phyloP scores from a whole-genome alignment of 2,888 invertebrate genomes.

The Andricus quercusramuli region DNA sequence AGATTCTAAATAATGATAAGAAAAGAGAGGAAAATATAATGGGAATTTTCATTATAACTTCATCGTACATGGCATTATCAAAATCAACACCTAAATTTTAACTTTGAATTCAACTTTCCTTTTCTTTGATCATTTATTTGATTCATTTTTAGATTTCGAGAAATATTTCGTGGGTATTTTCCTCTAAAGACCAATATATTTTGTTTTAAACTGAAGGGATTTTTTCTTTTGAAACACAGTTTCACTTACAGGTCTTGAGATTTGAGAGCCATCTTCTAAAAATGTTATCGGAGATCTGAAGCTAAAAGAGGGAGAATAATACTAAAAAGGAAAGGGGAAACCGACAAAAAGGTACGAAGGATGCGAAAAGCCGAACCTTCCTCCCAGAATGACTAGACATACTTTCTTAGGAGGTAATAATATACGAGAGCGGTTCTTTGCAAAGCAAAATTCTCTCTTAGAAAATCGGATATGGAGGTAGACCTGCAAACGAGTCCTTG shows the following conservation, averaged over 20 bases:
- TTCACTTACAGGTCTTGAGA: background rate
- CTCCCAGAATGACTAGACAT: background rate
- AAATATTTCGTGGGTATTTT: background rate
- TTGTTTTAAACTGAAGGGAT: background rate
- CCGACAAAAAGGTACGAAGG: background rate
- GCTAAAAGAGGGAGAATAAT: background rate
- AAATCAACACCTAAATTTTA: too few relatives aligned
- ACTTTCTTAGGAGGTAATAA: constrained; percentile 9
- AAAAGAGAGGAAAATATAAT: too few relatives aligned
- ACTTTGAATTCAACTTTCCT: too few relatives aligned
- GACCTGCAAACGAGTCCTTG: constrained; percentile 2
- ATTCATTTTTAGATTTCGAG: too few relatives aligned
- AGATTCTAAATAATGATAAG: too few relatives aligned
- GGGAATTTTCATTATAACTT: too few relatives aligned
- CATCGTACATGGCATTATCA: too few relatives aligned
- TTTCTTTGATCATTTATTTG: too few relatives aligned
- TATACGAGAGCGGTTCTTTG: constrained; percentile 2
- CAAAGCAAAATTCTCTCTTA: constrained; percentile 10
- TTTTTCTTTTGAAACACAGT: background rate
- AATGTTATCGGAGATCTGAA: background rate
- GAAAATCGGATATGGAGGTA: constrained; percentile 12
- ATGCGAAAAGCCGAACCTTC: background rate
- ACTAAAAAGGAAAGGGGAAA: background rate
- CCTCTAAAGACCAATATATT: background rate
- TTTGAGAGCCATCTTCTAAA: background rate